phyloP scores from a whole-genome alignment of 1,140 invertebrate genomes.

The Xylocopa sonorina region DNA sequence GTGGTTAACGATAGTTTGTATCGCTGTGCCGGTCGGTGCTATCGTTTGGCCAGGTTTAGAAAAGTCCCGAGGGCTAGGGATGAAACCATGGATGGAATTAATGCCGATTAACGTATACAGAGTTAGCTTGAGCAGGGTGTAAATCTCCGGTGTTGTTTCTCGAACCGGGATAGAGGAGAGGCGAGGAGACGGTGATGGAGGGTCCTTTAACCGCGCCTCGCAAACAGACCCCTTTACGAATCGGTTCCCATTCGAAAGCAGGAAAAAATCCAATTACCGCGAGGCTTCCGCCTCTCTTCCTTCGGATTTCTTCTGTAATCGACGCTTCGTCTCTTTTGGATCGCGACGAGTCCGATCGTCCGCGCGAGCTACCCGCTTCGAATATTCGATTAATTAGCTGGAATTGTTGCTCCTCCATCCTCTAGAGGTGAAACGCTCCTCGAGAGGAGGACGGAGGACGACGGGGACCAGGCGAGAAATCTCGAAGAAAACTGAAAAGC shows the following conservation, averaged over 20 bases:
- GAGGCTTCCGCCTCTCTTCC: not conserved
- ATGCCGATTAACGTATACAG: slow-evolving; percentile 50
- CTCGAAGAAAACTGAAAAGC: slow-evolving; percentile 20
- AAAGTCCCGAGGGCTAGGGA: too few species aligned
- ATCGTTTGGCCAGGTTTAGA: too few species aligned
- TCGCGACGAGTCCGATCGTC: too few species aligned
- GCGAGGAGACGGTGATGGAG: slow-evolving; percentile 7
- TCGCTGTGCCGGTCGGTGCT: too few species aligned
- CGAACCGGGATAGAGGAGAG: not conserved
- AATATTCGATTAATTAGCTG: too few species aligned
- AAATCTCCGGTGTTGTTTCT: slow-evolving; percentile 50
- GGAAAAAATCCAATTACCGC: slow-evolving; percentile 37
- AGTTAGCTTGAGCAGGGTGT: slow-evolving; percentile 24
- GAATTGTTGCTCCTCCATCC: too few species aligned
- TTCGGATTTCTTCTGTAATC: not conserved
- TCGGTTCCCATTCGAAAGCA: slow-evolving; percentile 35
- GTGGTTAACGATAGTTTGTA: too few species aligned
- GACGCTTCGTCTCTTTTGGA: not conserved
- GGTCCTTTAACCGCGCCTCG: slow-evolving; percentile 7
- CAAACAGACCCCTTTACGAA: slow-evolving; percentile 49
- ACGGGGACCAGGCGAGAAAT: slow-evolving; percentile 25
- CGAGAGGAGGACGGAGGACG: not conserved
- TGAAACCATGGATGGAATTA: too few species aligned
- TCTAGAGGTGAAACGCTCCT: too few species aligned
- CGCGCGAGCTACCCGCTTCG: too few species aligned